Evolutionary conservation across 2,888 invertebrate genomes (phyloP).

Genomic region (Cerceris rybyensis): DNA sequence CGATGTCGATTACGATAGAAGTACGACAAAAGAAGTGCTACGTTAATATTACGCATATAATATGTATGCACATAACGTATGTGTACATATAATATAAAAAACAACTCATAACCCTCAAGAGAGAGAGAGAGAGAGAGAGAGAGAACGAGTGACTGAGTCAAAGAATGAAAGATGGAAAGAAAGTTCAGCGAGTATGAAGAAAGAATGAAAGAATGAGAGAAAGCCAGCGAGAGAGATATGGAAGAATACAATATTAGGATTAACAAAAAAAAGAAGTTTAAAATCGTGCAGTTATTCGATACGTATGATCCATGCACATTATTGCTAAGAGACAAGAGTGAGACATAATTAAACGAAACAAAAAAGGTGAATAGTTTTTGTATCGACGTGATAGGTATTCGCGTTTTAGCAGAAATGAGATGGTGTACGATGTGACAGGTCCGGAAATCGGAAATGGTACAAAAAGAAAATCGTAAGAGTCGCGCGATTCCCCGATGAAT

Average conservation of each 20-base stretch:
- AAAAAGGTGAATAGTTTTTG: conserved; percentile 69
- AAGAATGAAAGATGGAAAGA: not conserved
- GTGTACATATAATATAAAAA: conserved; percentile 21
- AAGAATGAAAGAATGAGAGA: not conserved
- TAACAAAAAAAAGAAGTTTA: conserved; percentile 47
- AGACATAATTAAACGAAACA: conserved; percentile 63
- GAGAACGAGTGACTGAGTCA: not conserved
- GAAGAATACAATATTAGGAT: conserved; percentile 56
- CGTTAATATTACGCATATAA: conserved; percentile 44
- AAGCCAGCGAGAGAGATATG: not conserved
- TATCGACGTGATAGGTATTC: conserved; percentile 51
- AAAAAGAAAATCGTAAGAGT: conserved; percentile 3
- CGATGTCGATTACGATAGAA: conserved; percentile 48
- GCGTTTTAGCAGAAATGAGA: conserved; percentile 38
- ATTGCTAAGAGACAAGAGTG: conserved; percentile 67
- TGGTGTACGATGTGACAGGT: conserved; percentile 42
- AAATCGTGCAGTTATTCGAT: conserved; percentile 67
- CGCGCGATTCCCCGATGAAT: conserved; percentile 1
- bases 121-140: conserved; percentile 29
- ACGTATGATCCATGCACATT: conserved; percentile 65
- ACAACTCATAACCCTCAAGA: conserved; percentile 26
- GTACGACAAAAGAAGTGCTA: conserved; percentile 36
- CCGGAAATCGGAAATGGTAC: conserved; percentile 76
- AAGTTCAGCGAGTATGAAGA: not conserved
- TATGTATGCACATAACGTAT: conserved; percentile 55